These are phyloP conservation scores for Trissonchulus sp. DNA, from an alignment of 2,888 invertebrate genomes.

Conservation along the genomic window DNA sequence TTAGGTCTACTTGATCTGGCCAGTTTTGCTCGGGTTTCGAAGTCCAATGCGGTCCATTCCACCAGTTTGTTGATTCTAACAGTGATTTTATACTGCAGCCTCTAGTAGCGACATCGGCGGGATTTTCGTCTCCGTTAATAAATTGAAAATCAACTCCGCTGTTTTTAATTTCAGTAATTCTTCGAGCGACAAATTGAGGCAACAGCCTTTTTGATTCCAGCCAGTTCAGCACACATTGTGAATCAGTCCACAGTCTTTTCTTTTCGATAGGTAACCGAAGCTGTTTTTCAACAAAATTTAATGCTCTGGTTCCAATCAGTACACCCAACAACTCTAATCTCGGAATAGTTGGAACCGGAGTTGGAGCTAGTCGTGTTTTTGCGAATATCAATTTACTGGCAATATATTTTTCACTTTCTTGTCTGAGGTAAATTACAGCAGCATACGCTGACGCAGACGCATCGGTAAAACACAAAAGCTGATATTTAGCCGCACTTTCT, in stretches of 20 bases:
- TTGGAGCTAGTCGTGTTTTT: slow-evolving; percentile 39
- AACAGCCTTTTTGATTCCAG: slow-evolving; percentile 25
- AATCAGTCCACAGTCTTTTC: slow-evolving; percentile 36
- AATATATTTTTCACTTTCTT: background rate
- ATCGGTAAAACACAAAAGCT: slow-evolving; percentile 37
- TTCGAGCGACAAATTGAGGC: slow-evolving; percentile 38
- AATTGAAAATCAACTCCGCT: slow-evolving; percentile 38
- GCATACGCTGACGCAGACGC: slow-evolving; percentile 39
- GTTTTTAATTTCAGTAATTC: slow-evolving; percentile 40
- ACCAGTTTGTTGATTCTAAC: slow-evolving; percentile 36
- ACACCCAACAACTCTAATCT: no score
- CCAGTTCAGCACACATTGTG: slow-evolving; percentile 34
- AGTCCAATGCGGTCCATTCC: slow-evolving; percentile 44
- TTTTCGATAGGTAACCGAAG: slow-evolving; percentile 33
- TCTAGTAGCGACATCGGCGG: slow-evolving; percentile 43
- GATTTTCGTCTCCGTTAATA: slow-evolving; percentile 40
- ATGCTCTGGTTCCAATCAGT: slow-evolving; percentile 28
- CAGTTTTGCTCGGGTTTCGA: background rate
- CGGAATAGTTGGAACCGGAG: slow-evolving; percentile 37
- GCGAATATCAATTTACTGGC: slow-evolving; percentile 27
- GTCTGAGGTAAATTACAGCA: slow-evolving; percentile 35
- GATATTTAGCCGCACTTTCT: background rate
- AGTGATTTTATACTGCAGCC: slow-evolving; percentile 36
- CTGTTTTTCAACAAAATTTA: slow-evolving; percentile 33
- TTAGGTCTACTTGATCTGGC: background rate